Base-by-base conservation (phyloP, 2,797 vertebrate genomes). In the Chiroxiphia lanceolata region DNA sequence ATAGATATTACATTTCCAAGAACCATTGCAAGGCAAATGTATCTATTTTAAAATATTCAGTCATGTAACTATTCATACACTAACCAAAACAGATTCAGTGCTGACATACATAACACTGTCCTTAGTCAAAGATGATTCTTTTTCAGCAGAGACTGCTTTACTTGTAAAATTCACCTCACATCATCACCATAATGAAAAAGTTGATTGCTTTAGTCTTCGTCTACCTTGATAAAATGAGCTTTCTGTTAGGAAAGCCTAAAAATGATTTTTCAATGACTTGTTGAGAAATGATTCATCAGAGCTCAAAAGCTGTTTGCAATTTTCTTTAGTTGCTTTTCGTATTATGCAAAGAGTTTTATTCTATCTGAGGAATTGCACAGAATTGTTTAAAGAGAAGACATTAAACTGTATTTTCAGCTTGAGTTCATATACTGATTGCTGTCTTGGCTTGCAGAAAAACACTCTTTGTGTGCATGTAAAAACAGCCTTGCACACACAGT, bases 321-420 rank as follows among this genome's bases (percentile, higher is more conserved):
- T 89, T 82, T 68, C 74, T 89, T 84, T 38, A 79, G 45, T 34
- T 87, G 74, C 29, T 92, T 84, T 87, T 70, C 42, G 25, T 61
- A 45, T 27, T 87, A 48, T 25, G 8, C 26, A 87, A 89, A 88
- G 44, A 68, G 27, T 53, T 83, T 45, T 76, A 47, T 79, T 79
- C 34, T 69, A 12, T 29, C 56, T 65, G 57, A 81, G 21, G 17
- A 87, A 63, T 13, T 5, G 4, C 26, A 56, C 21, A 45, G 70
- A 87, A 94, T 27, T 87, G 27, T 64, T 92, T 87, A 44, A 78
- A 84, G 77, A 77, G 44, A 59, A 57, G 45, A 71, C 0, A 0
- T 76, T 65, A 90, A 40, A 53, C n/a, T 48, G 18, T 60, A 87
- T 90, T 94, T 97, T 90, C 71, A 87, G 71, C 70, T 85, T 74